Percentiles rank a stretch among this genome's conserved stretches.
These are phyloP conservation scores for Rhizomys pruinosus DNA, from an alignment of 2,113 vertebrate genomes.

Conservation along the genomic window DNA sequence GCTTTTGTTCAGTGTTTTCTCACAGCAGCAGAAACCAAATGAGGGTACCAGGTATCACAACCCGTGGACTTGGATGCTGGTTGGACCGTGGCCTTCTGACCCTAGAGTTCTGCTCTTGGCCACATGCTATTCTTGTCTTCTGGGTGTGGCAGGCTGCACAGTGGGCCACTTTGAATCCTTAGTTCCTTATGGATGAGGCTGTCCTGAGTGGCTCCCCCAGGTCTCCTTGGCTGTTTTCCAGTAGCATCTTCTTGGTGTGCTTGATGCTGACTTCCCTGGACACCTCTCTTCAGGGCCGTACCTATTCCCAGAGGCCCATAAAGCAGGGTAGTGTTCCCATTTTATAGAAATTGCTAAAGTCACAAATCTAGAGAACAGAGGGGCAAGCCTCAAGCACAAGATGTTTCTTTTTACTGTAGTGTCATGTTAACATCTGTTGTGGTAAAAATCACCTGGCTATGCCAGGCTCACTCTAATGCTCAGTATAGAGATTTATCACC, in stretches of 20 bases:
- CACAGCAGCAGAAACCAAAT: not conserved
- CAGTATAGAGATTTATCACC: not conserved
- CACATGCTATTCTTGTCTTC: not conserved
- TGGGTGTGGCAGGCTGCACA: not conserved
- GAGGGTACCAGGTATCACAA: not conserved
- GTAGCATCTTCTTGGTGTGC: not conserved
- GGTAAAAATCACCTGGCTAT: not conserved
- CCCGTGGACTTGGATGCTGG: not conserved
- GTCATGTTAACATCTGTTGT: not conserved
- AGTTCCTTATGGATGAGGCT: not conserved
- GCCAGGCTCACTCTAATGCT: not conserved
- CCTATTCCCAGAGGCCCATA: not conserved
- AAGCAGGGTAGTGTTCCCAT: not conserved
- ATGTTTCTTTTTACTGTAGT: not conserved
- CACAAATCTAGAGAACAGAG: not conserved
- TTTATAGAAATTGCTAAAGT: not conserved
- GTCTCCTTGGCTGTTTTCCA: not conserved
- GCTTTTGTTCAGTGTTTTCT: not conserved
- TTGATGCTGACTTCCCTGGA: not conserved
- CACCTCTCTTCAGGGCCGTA: not conserved
- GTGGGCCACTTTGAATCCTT: not conserved
- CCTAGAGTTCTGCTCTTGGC: not conserved
- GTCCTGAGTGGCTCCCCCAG: not conserved
- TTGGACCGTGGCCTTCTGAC: not conserved
- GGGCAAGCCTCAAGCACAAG: not conserved